These are phyloP conservation scores for Lycia hirtaria DNA, from an alignment of 2,888 invertebrate species.

Conservation along the genomic window DNA sequence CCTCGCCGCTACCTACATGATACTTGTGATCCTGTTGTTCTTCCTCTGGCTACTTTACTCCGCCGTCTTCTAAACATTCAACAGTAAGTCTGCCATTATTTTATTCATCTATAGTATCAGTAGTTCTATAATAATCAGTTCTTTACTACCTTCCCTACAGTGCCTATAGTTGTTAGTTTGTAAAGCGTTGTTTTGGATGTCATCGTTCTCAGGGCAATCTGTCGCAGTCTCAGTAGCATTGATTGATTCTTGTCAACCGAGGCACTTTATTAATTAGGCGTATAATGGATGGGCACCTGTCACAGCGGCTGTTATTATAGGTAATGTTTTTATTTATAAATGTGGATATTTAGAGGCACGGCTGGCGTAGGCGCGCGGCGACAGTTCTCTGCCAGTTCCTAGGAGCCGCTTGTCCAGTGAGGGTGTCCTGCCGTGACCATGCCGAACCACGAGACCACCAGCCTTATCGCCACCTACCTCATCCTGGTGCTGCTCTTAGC, in stretches of 20 bases:
- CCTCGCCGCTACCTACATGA: slow-evolving; percentile 89
- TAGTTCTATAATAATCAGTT: no score
- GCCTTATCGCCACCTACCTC: slow-evolving; percentile 89
- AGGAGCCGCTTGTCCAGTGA: slow-evolving; percentile 71
- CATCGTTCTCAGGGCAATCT: not conserved
- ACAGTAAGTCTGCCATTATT: slow-evolving; percentile 7
- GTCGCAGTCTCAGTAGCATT: not conserved
- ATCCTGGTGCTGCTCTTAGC: slow-evolving; percentile 88
- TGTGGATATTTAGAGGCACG: slow-evolving; percentile 63
- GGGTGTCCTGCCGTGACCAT: slow-evolving; percentile 63
- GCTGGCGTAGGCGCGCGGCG: slow-evolving; percentile 60
- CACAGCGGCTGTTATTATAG: slow-evolving; percentile 56
- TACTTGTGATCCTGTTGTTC: slow-evolving; percentile 87
- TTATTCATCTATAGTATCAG: not conserved
- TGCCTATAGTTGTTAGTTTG: not conserved
- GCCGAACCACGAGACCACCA: slow-evolving; percentile 87
- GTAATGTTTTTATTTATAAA: slow-evolving; percentile 70
- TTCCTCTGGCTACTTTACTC: slow-evolving; percentile 89
- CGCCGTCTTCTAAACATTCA: slow-evolving; percentile 71
- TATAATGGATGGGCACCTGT: slow-evolving; percentile 53
- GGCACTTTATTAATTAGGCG: slow-evolving; percentile 33
- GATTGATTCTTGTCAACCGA: not conserved
- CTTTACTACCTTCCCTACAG: no score
- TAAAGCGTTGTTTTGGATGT: not conserved
- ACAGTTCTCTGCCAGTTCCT: slow-evolving; percentile 65